Conservation (phyloP, 2,888 invertebrate species). For the Mimachlamys varia region DNA sequence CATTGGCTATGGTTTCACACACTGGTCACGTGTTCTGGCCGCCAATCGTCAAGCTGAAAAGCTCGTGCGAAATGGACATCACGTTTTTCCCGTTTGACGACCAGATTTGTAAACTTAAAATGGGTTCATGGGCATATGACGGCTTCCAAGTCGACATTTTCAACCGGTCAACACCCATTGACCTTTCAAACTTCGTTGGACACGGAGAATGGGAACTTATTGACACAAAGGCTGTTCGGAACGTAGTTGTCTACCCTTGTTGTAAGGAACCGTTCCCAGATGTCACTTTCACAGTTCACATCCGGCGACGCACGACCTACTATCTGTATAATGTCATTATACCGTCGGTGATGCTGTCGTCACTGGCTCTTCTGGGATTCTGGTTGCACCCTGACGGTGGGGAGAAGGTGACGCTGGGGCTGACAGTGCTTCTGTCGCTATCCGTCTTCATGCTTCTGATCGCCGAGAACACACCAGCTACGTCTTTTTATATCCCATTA, state of each 20-base stretch:
- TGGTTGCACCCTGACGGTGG: conserved; percentile 81
- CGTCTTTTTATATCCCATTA: conserved; percentile 81
- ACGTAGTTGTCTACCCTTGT: conserved; percentile 78
- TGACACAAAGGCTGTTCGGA: conserved; percentile 71
- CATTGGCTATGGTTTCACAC: conserved; percentile 82
- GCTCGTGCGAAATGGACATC: conserved; percentile 76
- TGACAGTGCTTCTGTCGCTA: conserved; percentile 81
- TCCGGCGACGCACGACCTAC: conserved; percentile 81
- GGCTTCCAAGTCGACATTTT: conserved; percentile 77
- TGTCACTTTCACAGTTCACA: conserved; percentile 83
- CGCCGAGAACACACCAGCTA: conserved; percentile 82
- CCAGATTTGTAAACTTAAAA: conserved; percentile 70
- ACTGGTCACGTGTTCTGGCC: conserved; percentile 77
- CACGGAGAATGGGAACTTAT: conserved; percentile 80
- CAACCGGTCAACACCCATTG: conserved; percentile 71
- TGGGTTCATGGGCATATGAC: conserved; percentile 79
- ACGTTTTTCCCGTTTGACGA: conserved; percentile 76
- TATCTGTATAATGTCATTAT: conserved; percentile 80
- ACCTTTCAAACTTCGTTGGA: conserved; percentile 76
- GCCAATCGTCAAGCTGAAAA: conserved; percentile 78
- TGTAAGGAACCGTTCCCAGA: conserved; percentile 80
- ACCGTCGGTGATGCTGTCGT: conserved; percentile 81
- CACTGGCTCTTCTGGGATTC: conserved; percentile 81
- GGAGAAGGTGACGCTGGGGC: conserved; percentile 81
- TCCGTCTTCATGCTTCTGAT: conserved; percentile 82